A percentile compares a stretch with the other conserved stretches of the same genome.
Evolutionary conservation across 2,888 invertebrate species (phyloP).

Genomic region (Lacanobia wlatinum): DNA sequence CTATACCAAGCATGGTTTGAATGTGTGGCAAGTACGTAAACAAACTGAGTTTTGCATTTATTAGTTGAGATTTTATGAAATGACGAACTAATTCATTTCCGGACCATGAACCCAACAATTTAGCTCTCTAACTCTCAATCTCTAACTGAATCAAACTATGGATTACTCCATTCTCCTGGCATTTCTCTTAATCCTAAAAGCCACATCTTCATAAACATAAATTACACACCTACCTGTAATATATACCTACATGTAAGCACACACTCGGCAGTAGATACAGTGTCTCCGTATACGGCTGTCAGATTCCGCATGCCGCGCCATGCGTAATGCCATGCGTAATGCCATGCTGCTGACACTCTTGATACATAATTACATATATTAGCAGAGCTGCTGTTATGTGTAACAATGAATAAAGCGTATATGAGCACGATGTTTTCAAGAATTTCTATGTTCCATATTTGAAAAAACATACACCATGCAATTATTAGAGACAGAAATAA

Average conservation of each 20-base stretch:
- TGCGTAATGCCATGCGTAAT: slow-evolving; percentile 74
- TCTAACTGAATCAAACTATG: neutral
- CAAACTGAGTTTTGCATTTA: too few species aligned
- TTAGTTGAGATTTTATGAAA: too few species aligned
- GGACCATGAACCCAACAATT: too few species aligned
- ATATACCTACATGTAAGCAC: slow-evolving; percentile 1
- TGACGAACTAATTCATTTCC: too few species aligned
- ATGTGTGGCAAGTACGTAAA: too few species aligned
- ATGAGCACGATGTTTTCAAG: neutral
- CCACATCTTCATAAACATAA: neutral
- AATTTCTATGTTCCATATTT: neutral
- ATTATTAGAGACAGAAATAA: too few species aligned
- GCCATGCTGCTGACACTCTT: slow-evolving; percentile 65
- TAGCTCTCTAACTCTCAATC: neutral
- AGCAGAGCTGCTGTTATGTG: slow-evolving; percentile 72
- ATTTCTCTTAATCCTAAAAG: neutral
- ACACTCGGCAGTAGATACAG: slow-evolving; percentile 63
- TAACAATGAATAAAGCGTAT: neutral
- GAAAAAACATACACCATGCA: neutral
- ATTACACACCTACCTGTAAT: neutral
- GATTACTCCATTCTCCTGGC: neutral
- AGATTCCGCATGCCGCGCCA: slow-evolving; percentile 83
- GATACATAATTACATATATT: slow-evolving; percentile 76
- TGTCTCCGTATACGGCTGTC: slow-evolving; percentile 72
- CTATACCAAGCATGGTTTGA: too few species aligned